These are phyloP conservation scores for Amphiura filiformis DNA, from an alignment of 35 echinoderm and acorn worm genomes.

Conservation along the genomic window DNA sequence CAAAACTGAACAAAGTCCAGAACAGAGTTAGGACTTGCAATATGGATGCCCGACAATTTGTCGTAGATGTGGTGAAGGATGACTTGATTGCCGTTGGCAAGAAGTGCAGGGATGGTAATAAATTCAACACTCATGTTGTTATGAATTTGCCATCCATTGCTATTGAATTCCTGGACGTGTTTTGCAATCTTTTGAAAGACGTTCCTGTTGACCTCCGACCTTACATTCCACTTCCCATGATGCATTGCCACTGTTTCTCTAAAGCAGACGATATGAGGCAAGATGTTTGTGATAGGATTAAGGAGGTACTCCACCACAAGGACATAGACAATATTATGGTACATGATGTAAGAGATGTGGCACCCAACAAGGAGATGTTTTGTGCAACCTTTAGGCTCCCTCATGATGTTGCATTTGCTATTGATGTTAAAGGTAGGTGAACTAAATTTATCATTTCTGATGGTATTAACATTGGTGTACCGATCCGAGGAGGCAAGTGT, in stretches of 20 bases:
- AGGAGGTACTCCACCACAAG: slow-evolving; percentile 1
- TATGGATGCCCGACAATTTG: slow-evolving; percentile 83
- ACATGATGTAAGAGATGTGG: slow-evolving; percentile 93
- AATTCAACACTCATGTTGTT: slow-evolving; percentile 49
- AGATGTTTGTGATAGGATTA: slow-evolving; percentile 42
- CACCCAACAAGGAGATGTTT: slow-evolving; percentile 99
- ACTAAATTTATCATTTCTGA: no score
- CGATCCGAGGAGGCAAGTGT: no score
- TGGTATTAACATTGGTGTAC: no score
- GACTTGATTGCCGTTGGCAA: slow-evolving; percentile 24
- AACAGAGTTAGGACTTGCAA: slow-evolving; percentile 43
- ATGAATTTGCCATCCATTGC: slow-evolving; percentile 94
- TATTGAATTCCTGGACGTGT: slow-evolving; percentile 86
- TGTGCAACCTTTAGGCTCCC: slow-evolving; percentile 78
- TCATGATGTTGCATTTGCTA: slow-evolving; percentile 35
- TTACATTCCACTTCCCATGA: slow-evolving; percentile 35
- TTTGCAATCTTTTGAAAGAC: slow-evolving; percentile 42
- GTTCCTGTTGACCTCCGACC: slow-evolving; percentile 14
- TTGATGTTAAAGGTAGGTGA: no score
- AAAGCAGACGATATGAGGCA: slow-evolving; percentile 51
- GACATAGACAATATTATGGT: slow-evolving; percentile 22
- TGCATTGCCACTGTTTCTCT: slow-evolving; percentile 93
- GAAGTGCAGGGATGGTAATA: slow-evolving; percentile 7
- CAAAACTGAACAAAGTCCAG: slow-evolving; percentile 67
- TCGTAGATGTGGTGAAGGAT: slow-evolving; percentile 47